Conservation (phyloP, 2,797 vertebrate species). For the Dendrocincla tyrannina region DNA sequence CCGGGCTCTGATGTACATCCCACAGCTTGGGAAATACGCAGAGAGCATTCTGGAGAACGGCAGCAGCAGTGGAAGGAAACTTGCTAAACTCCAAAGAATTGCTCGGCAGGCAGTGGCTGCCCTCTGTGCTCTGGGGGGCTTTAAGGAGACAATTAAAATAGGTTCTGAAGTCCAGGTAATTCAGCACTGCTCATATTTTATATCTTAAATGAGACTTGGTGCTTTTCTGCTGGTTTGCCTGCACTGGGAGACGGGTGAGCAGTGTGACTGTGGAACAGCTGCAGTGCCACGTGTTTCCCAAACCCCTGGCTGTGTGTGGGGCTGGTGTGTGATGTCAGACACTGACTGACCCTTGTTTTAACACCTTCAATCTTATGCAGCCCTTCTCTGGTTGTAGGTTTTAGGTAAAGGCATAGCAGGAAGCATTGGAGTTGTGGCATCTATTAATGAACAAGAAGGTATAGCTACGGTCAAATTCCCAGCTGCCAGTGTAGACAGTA, state of each 20-base stretch:
- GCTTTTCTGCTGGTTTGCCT: background rate
- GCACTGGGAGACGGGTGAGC: background rate
- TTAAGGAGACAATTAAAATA: conserved; percentile 99
- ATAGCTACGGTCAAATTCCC: conserved; percentile 97
- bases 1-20: conserved; percentile 96
- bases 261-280: background rate
- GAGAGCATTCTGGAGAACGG: conserved; percentile 96
- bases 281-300: background rate
- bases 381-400: conserved; percentile 80
- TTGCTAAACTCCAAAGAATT: conserved; percentile 94
- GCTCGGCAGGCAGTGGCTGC: conserved; percentile 96
- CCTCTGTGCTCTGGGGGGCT: conserved; percentile 96
- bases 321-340: background rate
- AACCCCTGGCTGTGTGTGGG: background rate
- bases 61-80: conserved; percentile 92
- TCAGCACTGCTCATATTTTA: background rate
- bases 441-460: conserved; percentile 98
- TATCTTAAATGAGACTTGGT: background rate
- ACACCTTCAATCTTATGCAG: background rate
- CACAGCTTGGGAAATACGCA: conserved; percentile 94
- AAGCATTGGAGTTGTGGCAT: conserved; percentile 93
- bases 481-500: conserved; percentile 85
- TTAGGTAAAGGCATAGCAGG: conserved; percentile 94
- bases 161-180: conserved; percentile 98
- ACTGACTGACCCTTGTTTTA: background rate